These are phyloP conservation scores for Helostoma temminkii DNA, from an alignment of 2,797 vertebrate species.

Conservation along the genomic window DNA sequence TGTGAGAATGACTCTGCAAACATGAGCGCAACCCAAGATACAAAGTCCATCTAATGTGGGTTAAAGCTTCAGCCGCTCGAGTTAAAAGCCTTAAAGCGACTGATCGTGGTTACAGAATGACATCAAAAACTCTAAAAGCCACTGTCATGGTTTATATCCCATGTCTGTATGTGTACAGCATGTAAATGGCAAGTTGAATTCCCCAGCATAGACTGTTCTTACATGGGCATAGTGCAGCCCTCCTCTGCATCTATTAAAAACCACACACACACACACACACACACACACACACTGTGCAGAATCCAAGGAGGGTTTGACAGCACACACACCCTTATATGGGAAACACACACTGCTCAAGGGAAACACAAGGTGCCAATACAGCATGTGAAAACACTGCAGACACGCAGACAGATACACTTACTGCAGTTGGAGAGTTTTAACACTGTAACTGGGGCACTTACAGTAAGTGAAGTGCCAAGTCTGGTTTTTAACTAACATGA, in stretches of 20 bases:
- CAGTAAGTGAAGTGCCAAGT: not conserved
- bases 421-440: not conserved
- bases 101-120: not conserved
- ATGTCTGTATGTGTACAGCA: slow-evolving; percentile 2
- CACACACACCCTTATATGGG: slow-evolving; percentile 81
- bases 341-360: slow-evolving; percentile 60
- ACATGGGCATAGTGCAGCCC: slow-evolving; percentile 81
- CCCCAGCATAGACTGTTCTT: slow-evolving; percentile 72
- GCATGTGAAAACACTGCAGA: slow-evolving; percentile 29
- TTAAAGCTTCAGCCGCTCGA: too few relatives aligned
- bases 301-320: slow-evolving; percentile 70
- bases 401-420: slow-evolving; percentile 4
- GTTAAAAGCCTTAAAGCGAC: not conserved
- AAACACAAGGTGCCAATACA: slow-evolving; percentile 73
- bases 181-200: slow-evolving; percentile 22
- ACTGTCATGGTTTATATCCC: not conserved
- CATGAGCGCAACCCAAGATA: not conserved
- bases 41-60: not conserved
- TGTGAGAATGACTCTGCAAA: not conserved
- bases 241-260: slow-evolving; percentile 67
- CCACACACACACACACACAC: slow-evolving; percentile 49
- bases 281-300: slow-evolving; percentile 45
- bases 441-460: not conserved
- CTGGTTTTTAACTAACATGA: not conserved
- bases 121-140: too few relatives aligned